Evolutionary conservation across 2,888 invertebrate genomes (phyloP).

Genomic region (Tanypteryx hageni): DNA sequence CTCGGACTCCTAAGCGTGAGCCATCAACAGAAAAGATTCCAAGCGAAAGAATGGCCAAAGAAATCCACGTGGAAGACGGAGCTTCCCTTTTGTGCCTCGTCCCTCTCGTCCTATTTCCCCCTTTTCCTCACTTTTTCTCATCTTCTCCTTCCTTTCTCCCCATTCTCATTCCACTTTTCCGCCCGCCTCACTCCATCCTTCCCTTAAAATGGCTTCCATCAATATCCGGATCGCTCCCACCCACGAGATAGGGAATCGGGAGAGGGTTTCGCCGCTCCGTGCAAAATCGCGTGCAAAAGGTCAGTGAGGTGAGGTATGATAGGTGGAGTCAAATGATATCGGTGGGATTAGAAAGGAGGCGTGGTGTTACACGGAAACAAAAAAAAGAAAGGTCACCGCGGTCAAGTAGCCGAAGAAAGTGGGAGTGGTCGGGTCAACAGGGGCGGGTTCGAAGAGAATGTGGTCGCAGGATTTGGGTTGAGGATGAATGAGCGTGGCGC

Average conservation of each 20-base stretch:
- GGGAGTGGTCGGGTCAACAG: neutral
- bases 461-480: too few species aligned
- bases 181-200: neutral
- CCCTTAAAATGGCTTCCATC: conserved; percentile 43
- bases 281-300: conserved; percentile 48
- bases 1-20: neutral
- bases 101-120: neutral
- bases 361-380: neutral
- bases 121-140: neutral
- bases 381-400: neutral
- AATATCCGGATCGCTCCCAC: conserved; percentile 52
- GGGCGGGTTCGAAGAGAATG: too few species aligned
- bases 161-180: neutral
- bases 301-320: neutral
- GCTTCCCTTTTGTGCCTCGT: neutral
- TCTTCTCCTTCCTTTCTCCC: neutral
- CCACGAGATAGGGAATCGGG: neutral
- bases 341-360: neutral
- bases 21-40: conserved; percentile 3
- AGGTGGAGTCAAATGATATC: neutral
- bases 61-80: neutral
- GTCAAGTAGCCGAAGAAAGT: neutral
- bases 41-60: neutral
- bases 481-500: too few species aligned
- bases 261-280: neutral